These are phyloP conservation scores for Ganaspis brasiliensis DNA, from an alignment of 2,888 invertebrate species.

Conservation along the genomic window DNA sequence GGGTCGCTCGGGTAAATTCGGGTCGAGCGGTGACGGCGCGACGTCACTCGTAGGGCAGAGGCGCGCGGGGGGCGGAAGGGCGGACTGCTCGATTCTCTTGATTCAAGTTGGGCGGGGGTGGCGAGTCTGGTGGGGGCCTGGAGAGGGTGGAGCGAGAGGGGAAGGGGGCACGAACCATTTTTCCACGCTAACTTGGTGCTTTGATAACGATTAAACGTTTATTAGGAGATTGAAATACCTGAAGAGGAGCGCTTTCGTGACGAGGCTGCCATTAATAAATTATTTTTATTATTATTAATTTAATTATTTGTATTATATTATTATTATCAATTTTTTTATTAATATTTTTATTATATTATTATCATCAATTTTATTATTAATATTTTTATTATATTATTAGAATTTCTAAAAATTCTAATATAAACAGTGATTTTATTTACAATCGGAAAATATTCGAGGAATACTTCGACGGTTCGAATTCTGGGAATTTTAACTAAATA, in stretches of 20 bases:
- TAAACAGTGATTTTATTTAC: too few species aligned
- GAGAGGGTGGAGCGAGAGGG: not conserved
- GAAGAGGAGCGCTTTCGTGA: not conserved
- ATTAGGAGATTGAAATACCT: not conserved
- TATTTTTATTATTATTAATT: too few species aligned
- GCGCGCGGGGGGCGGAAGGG: constrained; percentile 45
- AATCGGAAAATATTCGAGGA: too few species aligned
- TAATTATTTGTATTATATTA: too few species aligned
- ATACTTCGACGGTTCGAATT: too few species aligned
- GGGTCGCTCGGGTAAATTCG: constrained; percentile 70
- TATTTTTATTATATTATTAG: too few species aligned
- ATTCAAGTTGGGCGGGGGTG: not conserved
- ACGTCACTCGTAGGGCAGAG: constrained; percentile 63
- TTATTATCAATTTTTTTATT: too few species aligned
- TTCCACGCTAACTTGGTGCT: not conserved
- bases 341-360: too few species aligned
- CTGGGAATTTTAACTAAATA: too few species aligned
- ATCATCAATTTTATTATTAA: too few species aligned
- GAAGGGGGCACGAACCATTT: not conserved
- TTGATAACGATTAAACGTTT: not conserved
- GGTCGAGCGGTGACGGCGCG: constrained; percentile 67
- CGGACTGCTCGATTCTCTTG: not conserved
- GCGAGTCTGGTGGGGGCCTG: not conserved
- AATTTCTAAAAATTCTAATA: too few species aligned
- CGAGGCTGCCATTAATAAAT: too few species aligned